Conservation (phyloP, 2,888 invertebrate species). For the Agrotis puta region DNA sequence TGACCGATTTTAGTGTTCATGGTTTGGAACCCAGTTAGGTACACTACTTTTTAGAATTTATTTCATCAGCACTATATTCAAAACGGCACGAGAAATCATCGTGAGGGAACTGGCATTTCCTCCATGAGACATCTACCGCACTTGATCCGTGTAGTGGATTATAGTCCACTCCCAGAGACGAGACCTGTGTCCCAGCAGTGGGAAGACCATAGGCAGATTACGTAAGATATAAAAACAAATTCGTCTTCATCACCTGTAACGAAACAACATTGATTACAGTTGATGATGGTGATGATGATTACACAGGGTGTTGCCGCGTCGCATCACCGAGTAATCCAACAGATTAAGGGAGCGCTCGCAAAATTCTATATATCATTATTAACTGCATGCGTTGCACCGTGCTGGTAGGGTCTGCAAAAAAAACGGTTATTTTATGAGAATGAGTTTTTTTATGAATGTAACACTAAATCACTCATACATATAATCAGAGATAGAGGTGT, state of each 20-base stretch:
- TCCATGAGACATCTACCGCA: too few relatives aligned
- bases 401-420: slow-evolving; percentile 49
- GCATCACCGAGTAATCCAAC: slow-evolving; percentile 67
- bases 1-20: too few relatives aligned
- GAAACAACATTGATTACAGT: not conserved
- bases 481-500: too few relatives aligned
- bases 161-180: not conserved
- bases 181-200: not conserved
- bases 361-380: slow-evolving; percentile 75
- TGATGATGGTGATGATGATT: slow-evolving; percentile 31
- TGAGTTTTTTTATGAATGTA: too few relatives aligned
- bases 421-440: not conserved
- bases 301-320: slow-evolving; percentile 51
- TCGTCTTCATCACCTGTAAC: slow-evolving; percentile 24
- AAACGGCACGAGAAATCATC: too few relatives aligned
- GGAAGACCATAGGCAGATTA: not conserved
- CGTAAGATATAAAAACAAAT: not conserved
- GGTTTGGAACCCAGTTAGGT: too few relatives aligned
- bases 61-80: too few relatives aligned
- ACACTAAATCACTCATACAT: too few relatives aligned
- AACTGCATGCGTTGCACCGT: slow-evolving; percentile 65
- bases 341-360: slow-evolving; percentile 72
- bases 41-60: too few relatives aligned
- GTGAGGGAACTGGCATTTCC: too few relatives aligned
- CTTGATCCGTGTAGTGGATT: not conserved